Evolutionary conservation across 2,888 invertebrate species (phyloP).

Genomic region (Lasioglossum lativentre): DNA sequence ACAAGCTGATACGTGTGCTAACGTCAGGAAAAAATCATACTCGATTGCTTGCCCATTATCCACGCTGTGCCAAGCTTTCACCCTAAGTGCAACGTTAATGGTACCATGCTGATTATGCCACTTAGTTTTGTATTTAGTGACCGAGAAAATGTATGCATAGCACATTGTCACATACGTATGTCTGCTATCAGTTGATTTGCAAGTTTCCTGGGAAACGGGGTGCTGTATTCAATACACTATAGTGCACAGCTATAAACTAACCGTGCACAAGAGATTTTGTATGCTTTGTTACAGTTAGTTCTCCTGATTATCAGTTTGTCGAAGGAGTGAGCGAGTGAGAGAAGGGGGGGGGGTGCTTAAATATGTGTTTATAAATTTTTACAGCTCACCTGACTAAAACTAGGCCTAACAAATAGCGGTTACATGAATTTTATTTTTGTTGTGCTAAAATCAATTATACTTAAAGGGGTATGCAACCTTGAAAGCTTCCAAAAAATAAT

Average conservation of each 20-base stretch:
- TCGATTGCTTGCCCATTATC: conserved; percentile 15
- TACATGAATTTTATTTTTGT: conserved; percentile 1
- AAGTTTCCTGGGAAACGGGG: conserved; percentile 13
- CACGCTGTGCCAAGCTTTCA: conserved; percentile 32
- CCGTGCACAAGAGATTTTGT: neutral
- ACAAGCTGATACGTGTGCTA: neutral
- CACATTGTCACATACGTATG: conserved; percentile 24
- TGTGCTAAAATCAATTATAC: neutral
- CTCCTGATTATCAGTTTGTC: conserved; percentile 5
- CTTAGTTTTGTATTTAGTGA: conserved; percentile 28
- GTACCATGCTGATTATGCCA: conserved; percentile 25
- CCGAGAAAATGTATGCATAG: conserved; percentile 33
- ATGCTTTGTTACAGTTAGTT: neutral
- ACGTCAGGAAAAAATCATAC: conserved; percentile 4
- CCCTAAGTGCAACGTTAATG: conserved; percentile 15
- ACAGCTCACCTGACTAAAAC: neutral
- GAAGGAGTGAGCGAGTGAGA: neutral
- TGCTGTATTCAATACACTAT: conserved; percentile 31
- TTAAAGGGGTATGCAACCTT: neutral
- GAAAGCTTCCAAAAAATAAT: neutral
- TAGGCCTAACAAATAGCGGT: neutral
- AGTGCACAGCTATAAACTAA: conserved; percentile 35
- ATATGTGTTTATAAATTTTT: neutral
- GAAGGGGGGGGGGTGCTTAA: neutral
- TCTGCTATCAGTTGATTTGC: conserved; percentile 6